A percentile compares a stretch with the other conserved stretches of the same genome.
Evolutionary conservation across 2,888 invertebrate species (phyloP).

Genomic region (Plutella xylostella): DNA sequence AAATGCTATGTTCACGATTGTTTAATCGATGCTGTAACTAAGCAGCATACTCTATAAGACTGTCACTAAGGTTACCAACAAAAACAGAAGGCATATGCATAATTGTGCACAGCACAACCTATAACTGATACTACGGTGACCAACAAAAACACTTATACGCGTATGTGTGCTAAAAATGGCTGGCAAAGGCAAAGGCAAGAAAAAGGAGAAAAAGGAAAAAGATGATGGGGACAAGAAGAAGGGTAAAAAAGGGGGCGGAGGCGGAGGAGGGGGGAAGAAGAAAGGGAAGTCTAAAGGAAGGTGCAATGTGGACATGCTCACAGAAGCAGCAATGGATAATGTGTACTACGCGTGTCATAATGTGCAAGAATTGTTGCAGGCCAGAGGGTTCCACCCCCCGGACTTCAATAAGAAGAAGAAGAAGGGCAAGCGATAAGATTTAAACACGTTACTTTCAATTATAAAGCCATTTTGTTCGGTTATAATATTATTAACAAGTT

Average conservation of each 20-base stretch:
- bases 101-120: background rate
- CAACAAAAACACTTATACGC: background rate
- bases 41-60: too few species aligned
- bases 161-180: slow-evolving; percentile 40
- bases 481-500: too few species aligned
- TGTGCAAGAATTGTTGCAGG: slow-evolving; percentile 87
- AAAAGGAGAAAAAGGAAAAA: slow-evolving; percentile 35
- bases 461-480: too few species aligned
- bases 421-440: slow-evolving; percentile 73
- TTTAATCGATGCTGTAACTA: background rate
- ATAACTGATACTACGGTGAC: background rate
- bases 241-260: slow-evolving; percentile 61
- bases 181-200: slow-evolving; percentile 51
- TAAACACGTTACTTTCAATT: background rate
- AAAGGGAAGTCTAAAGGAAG: slow-evolving; percentile 72
- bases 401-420: slow-evolving; percentile 90
- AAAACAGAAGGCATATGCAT: too few species aligned
- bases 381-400: slow-evolving; percentile 91
- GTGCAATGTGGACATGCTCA: slow-evolving; percentile 86
- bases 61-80: background rate
- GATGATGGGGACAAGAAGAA: slow-evolving; percentile 41
- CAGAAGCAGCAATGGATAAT: slow-evolving; percentile 92
- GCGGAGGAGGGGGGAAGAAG: slow-evolving; percentile 54
- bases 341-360: slow-evolving; percentile 95
- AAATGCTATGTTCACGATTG: too few species aligned